Evolutionary conservation across 2,797 vertebrate species (phyloP), one percentile per base, ranked within the genome.

Genomic region (Pogonophryne albipinna): DNA sequence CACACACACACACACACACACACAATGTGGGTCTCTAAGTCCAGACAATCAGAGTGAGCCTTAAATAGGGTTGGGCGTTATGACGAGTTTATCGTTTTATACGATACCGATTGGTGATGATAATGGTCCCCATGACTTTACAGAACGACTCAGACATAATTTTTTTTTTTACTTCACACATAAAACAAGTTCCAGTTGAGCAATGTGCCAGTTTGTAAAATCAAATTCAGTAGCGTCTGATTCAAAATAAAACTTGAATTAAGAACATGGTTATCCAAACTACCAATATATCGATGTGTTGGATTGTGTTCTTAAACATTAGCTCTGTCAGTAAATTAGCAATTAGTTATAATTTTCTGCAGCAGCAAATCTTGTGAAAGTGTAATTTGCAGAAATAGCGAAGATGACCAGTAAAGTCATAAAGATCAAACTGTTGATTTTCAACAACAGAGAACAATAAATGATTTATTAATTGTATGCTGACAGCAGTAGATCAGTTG

Each of bases 401-500:
- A 8, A 3, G 10, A 20, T 52, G 10, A 52, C 64, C 10, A 12
- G n/a, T 34, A 4, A 53, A 57, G 50, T 60, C 10, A 53, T n/a
- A 63, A 6, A 71, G 19, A 52, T 17, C n/a, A 46, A 10, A 27
- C 0, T 53, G 16, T 12, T 46, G 19, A 41, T 12, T 71, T 64
- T 68, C 47, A 52, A 17, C 8, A 6, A 66, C 51, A 51, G 20
- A n/a, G 2, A 1, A 62, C 50, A 55, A 55, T 14, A 12, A 77
- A 15, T 71, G 20, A 8, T 47, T 66, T 45, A 13, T 64, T 15
- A 4, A 52, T 23, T 53, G 1, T 34, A 41, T 55, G 52, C 0
- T 66, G 57, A 80, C 56, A 73, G 69, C 4, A 45, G 47, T n/a
- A 56, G 34, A 71, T 57, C 27, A 31, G 45, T 17, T 6, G 27